Conservation (phyloP, 1,140 invertebrate genomes). For the Heliconius congener region DNA sequence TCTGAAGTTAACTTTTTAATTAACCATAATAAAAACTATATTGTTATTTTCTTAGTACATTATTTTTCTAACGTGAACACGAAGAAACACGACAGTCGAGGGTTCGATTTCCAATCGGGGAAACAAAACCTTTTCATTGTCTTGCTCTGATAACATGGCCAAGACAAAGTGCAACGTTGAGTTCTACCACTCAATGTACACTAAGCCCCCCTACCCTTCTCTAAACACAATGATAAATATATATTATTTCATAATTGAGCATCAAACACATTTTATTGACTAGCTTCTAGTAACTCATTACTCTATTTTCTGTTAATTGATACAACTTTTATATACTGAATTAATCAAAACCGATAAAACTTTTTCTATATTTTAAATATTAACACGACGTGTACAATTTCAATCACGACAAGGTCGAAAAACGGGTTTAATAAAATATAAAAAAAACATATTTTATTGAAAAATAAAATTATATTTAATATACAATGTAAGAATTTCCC, state of each 20-base stretch:
- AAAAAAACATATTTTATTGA: not conserved
- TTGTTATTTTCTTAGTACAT: not conserved
- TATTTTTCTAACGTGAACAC: not conserved
- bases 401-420: not conserved
- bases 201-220: too few relatives aligned
- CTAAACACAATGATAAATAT: not conserved
- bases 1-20: too few relatives aligned
- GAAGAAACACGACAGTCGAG: not conserved
- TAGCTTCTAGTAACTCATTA: not conserved
- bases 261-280: not conserved
- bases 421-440: not conserved
- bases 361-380: not conserved
- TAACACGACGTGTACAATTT: not conserved
- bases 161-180: too few relatives aligned
- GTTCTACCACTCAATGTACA: too few relatives aligned
- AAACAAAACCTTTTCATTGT: too few relatives aligned
- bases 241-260: not conserved
- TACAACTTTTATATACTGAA: not conserved
- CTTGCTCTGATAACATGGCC: too few relatives aligned
- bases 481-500: not conserved
- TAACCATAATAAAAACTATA: not conserved
- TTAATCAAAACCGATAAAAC: not conserved
- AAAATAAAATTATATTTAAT: conserved; percentile 1
- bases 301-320: not conserved
- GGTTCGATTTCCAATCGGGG: too few relatives aligned